Evolutionary conservation across 1,140 invertebrate species (phyloP), one percentile per base, ranked within the genome.

Genomic region (Euura saliciscinereae): DNA sequence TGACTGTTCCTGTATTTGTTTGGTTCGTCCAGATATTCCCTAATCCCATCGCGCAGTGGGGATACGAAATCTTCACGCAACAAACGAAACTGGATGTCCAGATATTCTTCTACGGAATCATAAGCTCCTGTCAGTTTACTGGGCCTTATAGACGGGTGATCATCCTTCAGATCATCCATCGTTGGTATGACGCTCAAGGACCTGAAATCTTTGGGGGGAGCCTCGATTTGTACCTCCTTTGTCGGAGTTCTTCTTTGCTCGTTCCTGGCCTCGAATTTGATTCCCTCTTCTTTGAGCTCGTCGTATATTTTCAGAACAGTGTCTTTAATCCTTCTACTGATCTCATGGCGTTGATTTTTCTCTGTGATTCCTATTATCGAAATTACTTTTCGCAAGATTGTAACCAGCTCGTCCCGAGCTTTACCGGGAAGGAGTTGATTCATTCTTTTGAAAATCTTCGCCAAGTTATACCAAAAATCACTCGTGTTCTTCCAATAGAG

Each of bases 31-130:
- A 85, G 79, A 80, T 86, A 74, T 70, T 78, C 44, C 76, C 13
- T n/a, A 75, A 90, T 87, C 65, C 89, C 90, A 69, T 87, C 85
- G 5, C 91, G 77, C 51, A 94, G 77, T 2, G 92, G 91, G 2
- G 82, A 79, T 65, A 90, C 86, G 83, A 92, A 93, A 83, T 96
- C 95, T 86, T 96, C 94, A 8, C 93, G 82, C 13, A 96, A 82
- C 2, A 96, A 84, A 10, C 93, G 84, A 78, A 94, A 95, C 77
- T 96, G 94, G 0, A 92, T 88, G 77, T 95, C 93, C 8, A 96
- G 82, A 80, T 97, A 97, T 76, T 94, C 90, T 44, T 93, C 88
- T 0, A 90, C 85, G 80, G 89, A 84, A 4, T 83, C 76, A 82
- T 94, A 95, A 0, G 83, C 78, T 2, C 92, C 93, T 44, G 89